Conservation (phyloP, 2,113 vertebrate genomes). For the Bagarius yarrelli region DNA sequence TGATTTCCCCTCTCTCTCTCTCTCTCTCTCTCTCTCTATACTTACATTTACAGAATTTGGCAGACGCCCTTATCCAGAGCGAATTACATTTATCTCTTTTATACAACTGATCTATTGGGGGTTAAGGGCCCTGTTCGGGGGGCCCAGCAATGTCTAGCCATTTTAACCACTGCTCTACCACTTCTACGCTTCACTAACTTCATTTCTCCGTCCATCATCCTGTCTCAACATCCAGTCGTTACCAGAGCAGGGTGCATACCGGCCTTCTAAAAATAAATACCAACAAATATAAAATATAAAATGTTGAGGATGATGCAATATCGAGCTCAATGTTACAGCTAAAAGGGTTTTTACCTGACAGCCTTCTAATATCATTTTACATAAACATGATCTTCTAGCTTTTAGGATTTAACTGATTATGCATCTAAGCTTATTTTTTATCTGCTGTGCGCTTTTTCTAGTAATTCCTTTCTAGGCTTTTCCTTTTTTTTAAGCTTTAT, state of each 20-base stretch:
- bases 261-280: not conserved
- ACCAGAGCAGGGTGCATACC: not conserved
- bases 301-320: not conserved
- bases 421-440: not conserved
- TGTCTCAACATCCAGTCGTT: not conserved
- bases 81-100: no score
- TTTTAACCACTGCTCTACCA: no score
- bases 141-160: no score
- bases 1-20: not conserved
- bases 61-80: no score
- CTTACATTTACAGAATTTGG: no score
- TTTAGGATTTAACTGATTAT: not conserved
- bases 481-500: not conserved
- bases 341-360: not conserved
- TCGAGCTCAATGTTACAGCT: not conserved
- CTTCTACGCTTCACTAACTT: no score
- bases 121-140: no score
- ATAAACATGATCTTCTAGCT: not conserved
- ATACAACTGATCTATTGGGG: no score
- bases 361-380: not conserved
- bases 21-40: no score
- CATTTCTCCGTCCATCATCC: not conserved
- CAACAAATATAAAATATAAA: not conserved
- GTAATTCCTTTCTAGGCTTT: not conserved
- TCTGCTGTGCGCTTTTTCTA: not conserved